Conservation (phyloP, 1,140 invertebrate species). For the Daktulosphaira vitifoliae region DNA sequence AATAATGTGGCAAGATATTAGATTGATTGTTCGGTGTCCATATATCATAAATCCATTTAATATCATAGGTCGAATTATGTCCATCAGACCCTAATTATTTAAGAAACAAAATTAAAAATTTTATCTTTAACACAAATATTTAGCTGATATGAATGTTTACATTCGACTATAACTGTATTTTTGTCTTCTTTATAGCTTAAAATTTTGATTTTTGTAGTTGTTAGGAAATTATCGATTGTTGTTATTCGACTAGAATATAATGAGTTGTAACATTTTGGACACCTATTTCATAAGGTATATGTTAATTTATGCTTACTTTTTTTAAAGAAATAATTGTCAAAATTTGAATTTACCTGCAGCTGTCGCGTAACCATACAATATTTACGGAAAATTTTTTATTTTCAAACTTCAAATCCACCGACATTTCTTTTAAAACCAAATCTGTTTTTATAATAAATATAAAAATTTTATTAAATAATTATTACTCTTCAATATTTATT, state of each 20-base stretch:
- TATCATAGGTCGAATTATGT: slow-evolving; percentile 20
- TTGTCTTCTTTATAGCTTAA: not conserved
- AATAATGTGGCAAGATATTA: not conserved
- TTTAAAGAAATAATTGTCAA: too few species aligned
- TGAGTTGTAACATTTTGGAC: slow-evolving; percentile 11
- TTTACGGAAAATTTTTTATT: not conserved
- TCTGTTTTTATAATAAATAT: too few species aligned
- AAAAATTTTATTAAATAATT: too few species aligned
- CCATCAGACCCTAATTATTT: slow-evolving; percentile 35
- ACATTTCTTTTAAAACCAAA: too few species aligned
- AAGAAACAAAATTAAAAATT: not conserved
- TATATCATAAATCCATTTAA: slow-evolving; percentile 14
- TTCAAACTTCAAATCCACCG: not conserved
- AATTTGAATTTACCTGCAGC: slow-evolving; percentile 29
- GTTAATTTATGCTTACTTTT: not conserved
- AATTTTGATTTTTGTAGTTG: not conserved
- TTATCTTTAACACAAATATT: not conserved
- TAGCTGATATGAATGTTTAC: not conserved
- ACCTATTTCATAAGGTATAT: too few species aligned
- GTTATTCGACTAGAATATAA: not conserved
- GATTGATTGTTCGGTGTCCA: not conserved
- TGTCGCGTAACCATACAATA: slow-evolving; percentile 30
- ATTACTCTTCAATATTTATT: too few species aligned
- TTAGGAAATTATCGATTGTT: not conserved
- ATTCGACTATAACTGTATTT: not conserved